Conservation (phyloP, 2,888 invertebrate species). For the Leptinotarsa peninsularis region DNA sequence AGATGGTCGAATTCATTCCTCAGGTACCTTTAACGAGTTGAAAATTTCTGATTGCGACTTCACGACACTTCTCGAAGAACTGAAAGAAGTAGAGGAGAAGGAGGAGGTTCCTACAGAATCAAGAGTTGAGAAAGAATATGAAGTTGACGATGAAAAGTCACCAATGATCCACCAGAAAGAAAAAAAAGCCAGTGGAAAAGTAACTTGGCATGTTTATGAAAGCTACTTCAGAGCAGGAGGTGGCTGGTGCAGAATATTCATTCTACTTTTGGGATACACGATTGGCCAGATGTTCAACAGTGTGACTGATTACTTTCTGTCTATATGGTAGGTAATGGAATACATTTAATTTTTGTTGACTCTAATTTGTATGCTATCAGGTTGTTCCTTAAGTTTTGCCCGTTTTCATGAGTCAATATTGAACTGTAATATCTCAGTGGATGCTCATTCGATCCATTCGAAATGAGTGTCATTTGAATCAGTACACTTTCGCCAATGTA, state of each 20-base stretch:
- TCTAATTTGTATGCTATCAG: too few relatives aligned
- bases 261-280: conserved; percentile 68
- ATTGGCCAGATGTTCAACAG: conserved; percentile 79
- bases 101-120: background rate
- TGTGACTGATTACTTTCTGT: conserved; percentile 82
- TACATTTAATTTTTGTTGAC: background rate
- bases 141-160: background rate
- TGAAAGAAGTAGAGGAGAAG: conserved; percentile 14
- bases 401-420: too few relatives aligned
- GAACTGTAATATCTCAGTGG: too few relatives aligned
- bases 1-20: conserved; percentile 68
- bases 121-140: background rate
- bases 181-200: background rate
- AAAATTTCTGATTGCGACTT: conserved; percentile 40
- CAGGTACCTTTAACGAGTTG: conserved; percentile 44
- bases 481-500: too few relatives aligned
- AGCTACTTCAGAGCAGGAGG: conserved; percentile 71
- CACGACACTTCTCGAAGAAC: conserved; percentile 34
- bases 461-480: too few relatives aligned
- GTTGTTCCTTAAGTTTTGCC: too few relatives aligned
- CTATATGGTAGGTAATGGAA: conserved; percentile 74
- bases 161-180: background rate
- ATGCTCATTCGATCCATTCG: too few relatives aligned
- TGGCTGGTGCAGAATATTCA: conserved; percentile 67
- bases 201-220: conserved; percentile 13